Evolutionary conservation across 2,797 vertebrate species (phyloP).

Genomic region (Alosa sapidissima): DNA sequence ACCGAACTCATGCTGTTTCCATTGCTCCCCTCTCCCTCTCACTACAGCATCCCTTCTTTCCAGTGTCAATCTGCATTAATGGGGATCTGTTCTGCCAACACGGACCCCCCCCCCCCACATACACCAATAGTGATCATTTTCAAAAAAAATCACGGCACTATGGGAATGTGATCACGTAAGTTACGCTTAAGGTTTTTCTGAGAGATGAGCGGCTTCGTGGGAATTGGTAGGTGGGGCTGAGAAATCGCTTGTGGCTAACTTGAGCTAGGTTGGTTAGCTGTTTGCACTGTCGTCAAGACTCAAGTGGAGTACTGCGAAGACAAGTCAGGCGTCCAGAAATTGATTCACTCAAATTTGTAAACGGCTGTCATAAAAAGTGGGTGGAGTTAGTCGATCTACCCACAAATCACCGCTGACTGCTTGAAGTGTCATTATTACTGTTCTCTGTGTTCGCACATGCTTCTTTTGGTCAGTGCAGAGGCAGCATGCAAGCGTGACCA

Average conservation of each 20-base stretch:
- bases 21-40: conserved; percentile 29
- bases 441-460: not conserved
- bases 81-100: not conserved
- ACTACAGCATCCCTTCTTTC: not conserved
- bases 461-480: not conserved
- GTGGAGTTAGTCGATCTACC: not conserved
- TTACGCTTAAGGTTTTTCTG: not conserved
- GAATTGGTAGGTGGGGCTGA: not conserved
- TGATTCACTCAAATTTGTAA: conserved; percentile 1
- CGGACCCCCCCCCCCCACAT: not conserved
- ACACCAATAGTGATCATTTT: not conserved
- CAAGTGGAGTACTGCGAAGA: not conserved
- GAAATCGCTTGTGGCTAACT: not conserved
- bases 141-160: not conserved
- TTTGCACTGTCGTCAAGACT: not conserved
- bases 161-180: not conserved
- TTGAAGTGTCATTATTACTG: not conserved
- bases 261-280: not conserved
- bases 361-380: not conserved
- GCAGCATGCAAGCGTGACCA: not conserved
- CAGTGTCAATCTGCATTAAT: conserved; percentile 1
- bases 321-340: not conserved
- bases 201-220: not conserved
- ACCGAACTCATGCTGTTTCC: conserved; percentile 35
- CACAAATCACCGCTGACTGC: not conserved